Base-by-base conservation (phyloP, 2,888 invertebrate genomes). In the Neuroscelio doddi region DNA sequence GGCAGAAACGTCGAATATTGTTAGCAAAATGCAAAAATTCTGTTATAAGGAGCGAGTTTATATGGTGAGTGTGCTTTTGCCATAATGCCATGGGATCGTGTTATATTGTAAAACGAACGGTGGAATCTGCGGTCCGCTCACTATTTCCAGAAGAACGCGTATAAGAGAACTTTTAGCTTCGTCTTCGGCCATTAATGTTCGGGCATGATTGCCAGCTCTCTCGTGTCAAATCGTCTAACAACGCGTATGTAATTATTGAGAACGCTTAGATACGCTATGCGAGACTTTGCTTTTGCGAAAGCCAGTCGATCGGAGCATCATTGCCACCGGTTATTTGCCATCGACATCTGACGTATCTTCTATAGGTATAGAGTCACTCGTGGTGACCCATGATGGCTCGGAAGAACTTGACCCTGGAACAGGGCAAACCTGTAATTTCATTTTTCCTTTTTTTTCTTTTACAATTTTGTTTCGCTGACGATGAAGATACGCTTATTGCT, bases 121-220 rank as follows among this genome's bases (percentile, higher is more conserved):
- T 3, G 36, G 15, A 21, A 15, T 27, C 9, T 12, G 14, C 27
- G 29, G 17, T 26, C 21, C 14, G 12, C 8, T 10, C 26, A 7
- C 8, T 32, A 53, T 53, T 46, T 7, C 16, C 29, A n/a, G 9
- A 14, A 32, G 32, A 34, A 26, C 14, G 45, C 30, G 24, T 59
- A 34, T 36, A 16, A 50, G 56, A 64, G 69, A 70, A 64, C 73
- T 69, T 71, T 64, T 64, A 66, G 68, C 59, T 58, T 74, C 72
- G 74, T 75, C 74, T 75, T 76, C 78, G 71, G 80, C 80, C 80
- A 80, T 80, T 80, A 79, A 70, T 72, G 74, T 73, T 73, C 70
- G 49, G 74, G 75, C 78, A 79, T 77, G 79, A 75, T 77, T 75
- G 72, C 64, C 73, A 71, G 69, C 69, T 69, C 70, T 30, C 73